Percentiles rank a stretch among this genome's conserved stretches.
phyloP scores from a whole-genome alignment of 2,113 vertebrate genomes.

The Turnix velox region DNA sequence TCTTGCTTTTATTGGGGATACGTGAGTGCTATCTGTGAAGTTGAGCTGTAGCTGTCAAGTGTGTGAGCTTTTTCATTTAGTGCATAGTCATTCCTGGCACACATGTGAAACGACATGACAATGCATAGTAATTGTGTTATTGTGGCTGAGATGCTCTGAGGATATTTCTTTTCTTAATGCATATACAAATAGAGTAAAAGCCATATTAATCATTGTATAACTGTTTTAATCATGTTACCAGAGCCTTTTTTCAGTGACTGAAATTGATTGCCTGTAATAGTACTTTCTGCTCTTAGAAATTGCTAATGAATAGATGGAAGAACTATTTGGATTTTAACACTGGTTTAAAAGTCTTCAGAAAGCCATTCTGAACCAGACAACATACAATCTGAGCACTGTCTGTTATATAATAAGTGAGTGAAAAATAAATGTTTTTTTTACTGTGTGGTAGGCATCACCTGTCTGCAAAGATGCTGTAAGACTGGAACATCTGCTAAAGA shows the following conservation, averaged over 20 bases:
- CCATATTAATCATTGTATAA: conserved; percentile 58
- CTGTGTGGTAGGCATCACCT: neutral
- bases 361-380: neutral
- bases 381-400: neutral
- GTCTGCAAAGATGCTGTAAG: neutral
- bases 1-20: conserved; percentile 19
- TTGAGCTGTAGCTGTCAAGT: neutral
- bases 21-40: conserved; percentile 1
- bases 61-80: neutral
- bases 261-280: neutral
- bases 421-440: neutral
- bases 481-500: neutral
- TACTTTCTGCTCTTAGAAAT: neutral
- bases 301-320: neutral
- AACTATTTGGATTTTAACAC: neutral
- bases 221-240: conserved; percentile 34
- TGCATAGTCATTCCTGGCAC: neutral
- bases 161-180: conserved; percentile 39
- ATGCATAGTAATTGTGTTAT: neutral
- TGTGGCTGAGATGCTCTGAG: conserved; percentile 17
- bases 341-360: neutral
- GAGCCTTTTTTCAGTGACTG: neutral
- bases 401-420: neutral
- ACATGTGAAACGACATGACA: neutral
- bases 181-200: conserved; percentile 63